Conservation (phyloP, 2,113 vertebrate species). For the Nyctereutes procyonoides region DNA sequence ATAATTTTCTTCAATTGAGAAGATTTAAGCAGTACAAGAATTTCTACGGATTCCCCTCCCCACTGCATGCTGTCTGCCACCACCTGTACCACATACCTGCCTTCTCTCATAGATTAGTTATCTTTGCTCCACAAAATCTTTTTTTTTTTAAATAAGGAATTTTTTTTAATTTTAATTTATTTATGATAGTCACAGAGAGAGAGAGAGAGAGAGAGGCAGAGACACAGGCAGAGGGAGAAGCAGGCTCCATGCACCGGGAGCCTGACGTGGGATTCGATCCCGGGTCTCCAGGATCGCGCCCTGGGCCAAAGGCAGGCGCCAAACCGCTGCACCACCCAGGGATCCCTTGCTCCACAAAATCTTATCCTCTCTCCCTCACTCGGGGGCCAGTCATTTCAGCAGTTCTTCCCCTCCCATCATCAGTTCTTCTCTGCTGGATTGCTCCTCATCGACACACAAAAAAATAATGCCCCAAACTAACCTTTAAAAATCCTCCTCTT, state of each 20-base stretch:
- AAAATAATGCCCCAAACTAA: not conserved
- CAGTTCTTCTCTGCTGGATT: not conserved
- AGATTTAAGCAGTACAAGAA: not conserved
- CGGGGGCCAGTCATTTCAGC: not conserved
- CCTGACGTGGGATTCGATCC: too few relatives aligned
- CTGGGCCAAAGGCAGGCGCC: too few relatives aligned
- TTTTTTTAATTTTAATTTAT: too few relatives aligned
- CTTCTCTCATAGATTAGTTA: not conserved
- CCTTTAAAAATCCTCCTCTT: not conserved
- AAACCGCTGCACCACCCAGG: too few relatives aligned
- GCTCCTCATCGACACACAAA: not conserved
- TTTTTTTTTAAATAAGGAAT: too few relatives aligned
- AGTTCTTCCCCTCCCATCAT: not conserved
- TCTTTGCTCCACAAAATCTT: not conserved
- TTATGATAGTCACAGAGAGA: too few relatives aligned
- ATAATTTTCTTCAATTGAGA: slow-evolving; percentile 26
- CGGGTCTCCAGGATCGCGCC: too few relatives aligned
- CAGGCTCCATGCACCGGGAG: too few relatives aligned
- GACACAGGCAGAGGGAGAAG: too few relatives aligned
- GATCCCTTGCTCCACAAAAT: not conserved
- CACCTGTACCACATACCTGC: not conserved
- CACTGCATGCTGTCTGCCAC: not conserved
- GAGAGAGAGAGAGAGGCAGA: too few relatives aligned
- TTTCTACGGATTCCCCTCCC: not conserved
- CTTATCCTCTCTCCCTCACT: not conserved